Percentiles rank a stretch among this genome's conserved stretches.
phyloP scores from a whole-genome alignment of 2,888 invertebrate species.

The Opisthograptis luteolata region DNA sequence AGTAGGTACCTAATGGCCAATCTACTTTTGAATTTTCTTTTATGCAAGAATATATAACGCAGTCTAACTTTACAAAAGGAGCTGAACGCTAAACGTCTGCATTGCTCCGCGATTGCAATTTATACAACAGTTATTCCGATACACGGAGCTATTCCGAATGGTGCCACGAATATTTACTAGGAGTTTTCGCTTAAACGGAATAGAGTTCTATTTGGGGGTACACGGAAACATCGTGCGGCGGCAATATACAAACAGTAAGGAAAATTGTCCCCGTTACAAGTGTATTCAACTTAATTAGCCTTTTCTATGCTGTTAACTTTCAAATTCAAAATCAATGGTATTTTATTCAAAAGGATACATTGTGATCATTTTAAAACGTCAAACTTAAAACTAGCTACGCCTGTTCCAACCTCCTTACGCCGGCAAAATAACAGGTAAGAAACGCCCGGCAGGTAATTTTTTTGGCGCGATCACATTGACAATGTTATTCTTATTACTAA shows the following conservation, averaged over 20 bases:
- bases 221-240: constrained; percentile 38
- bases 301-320: too few species aligned
- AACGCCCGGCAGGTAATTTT: too few species aligned
- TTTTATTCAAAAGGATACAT: too few species aligned
- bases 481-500: too few species aligned
- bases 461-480: too few species aligned
- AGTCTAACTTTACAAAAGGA: not conserved
- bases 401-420: too few species aligned
- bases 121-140: constrained; percentile 16
- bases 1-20: not conserved
- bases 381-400: too few species aligned
- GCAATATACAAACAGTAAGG: not conserved
- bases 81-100: constrained; percentile 16
- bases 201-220: constrained; percentile 54
- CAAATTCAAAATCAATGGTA: too few species aligned
- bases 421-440: too few species aligned
- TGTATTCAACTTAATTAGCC: too few species aligned
- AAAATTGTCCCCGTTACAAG: too few species aligned
- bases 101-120: constrained; percentile 27
- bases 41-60: not conserved
- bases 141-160: constrained; percentile 23
- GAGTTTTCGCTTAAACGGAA: constrained; percentile 64
- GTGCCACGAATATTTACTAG: constrained; percentile 29
- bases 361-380: too few species aligned
- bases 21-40: not conserved